Conservation (phyloP, 2,797 vertebrate genomes). For the Cyclura pinguis region DNA sequence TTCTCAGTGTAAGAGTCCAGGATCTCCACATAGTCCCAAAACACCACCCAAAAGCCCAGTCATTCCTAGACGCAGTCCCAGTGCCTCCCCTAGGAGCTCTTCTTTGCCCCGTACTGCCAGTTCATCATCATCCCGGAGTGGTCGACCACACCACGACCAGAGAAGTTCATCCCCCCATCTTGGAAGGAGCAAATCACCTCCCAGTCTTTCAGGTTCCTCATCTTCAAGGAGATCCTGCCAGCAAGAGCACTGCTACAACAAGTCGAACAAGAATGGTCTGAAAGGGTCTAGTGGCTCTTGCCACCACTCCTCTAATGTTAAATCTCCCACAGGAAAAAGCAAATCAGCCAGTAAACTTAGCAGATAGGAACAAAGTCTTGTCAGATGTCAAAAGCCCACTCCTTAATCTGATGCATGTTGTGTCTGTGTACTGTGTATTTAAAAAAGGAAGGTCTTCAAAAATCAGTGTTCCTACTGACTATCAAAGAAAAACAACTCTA, state of each 20-base stretch:
- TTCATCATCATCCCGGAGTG: constrained; percentile 93
- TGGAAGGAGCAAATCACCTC: constrained; percentile 94
- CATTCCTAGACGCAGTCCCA: constrained; percentile 92
- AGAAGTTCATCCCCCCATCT: constrained; percentile 85
- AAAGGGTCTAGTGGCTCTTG: constrained; percentile 82
- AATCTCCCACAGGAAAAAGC: constrained; percentile 88
- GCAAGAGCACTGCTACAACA: constrained; percentile 91
- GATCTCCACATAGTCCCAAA: constrained; percentile 87
- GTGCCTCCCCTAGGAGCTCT: constrained; percentile 93
- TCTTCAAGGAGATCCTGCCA: constrained; percentile 91
- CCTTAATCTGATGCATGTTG: constrained; percentile 80
- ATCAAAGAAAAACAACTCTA: constrained; percentile 73
- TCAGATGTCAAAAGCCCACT: constrained; percentile 73
- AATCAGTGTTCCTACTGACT: constrained; percentile 77
- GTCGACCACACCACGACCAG: constrained; percentile 87
- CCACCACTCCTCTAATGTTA: constrained; percentile 84
- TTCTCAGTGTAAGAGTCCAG: constrained; percentile 85
- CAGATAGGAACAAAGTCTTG: constrained; percentile 88
- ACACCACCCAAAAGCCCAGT: constrained; percentile 90
- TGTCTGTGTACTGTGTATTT: constrained; percentile 82
- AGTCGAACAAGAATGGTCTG: constrained; percentile 84
- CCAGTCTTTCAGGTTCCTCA: constrained; percentile 94
- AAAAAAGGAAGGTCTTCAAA: constrained; percentile 62
- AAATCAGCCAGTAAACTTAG: constrained; percentile 95
- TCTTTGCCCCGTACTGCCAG: constrained; percentile 96